Evolutionary conservation across 2,113 vertebrate species (phyloP).

Genomic region (Cettia cetti): DNA sequence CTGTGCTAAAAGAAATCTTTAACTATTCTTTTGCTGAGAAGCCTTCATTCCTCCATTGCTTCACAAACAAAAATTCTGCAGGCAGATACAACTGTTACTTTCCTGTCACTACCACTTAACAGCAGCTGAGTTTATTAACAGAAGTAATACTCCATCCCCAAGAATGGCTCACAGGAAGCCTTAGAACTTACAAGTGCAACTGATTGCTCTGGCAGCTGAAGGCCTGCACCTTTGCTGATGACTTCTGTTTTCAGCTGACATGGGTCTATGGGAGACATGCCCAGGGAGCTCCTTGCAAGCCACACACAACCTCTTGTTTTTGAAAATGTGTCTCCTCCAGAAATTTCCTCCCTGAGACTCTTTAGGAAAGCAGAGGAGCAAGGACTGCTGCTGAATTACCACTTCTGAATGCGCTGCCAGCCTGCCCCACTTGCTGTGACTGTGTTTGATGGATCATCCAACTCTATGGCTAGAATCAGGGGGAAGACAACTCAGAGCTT

Average conservation of each 20-base stretch:
- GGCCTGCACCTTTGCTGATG: background rate
- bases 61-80: background rate
- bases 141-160: background rate
- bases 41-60: background rate
- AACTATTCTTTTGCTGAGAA: background rate
- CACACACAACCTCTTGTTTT: background rate
- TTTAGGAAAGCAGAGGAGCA: background rate
- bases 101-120: background rate
- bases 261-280: rapidly evolving
- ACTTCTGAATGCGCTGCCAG: background rate
- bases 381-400: background rate
- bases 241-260: background rate
- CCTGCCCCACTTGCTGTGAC: background rate
- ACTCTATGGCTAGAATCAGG: rapidly evolving
- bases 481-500: background rate
- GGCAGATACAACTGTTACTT: background rate
- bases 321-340: background rate
- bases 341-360: background rate
- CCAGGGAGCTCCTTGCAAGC: background rate
- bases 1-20: background rate
- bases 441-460: background rate
- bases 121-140: background rate
- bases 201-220: background rate
- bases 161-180: background rate
- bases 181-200: background rate